Percentiles rank a stretch among this genome's conserved stretches.
Evolutionary conservation across 2,113 vertebrate species (phyloP).

Genomic region (Microcebus lehilahytsara): DNA sequence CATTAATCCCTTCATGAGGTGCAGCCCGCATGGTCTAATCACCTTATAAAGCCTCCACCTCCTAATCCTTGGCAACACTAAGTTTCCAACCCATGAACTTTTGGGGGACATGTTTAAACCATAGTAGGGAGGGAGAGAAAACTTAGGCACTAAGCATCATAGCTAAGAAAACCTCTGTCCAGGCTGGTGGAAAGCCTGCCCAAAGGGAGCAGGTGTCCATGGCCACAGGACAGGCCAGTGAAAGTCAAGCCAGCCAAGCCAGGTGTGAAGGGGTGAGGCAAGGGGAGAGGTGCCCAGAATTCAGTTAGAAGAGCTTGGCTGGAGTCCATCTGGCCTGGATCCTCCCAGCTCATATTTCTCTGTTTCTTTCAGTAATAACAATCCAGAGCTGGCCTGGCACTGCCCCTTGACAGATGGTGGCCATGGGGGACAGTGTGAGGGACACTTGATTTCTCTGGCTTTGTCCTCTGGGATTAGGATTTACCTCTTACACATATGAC

Average conservation of each 20-base stretch:
- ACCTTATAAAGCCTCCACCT: background rate
- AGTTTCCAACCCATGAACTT: background rate
- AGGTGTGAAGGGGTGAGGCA: background rate
- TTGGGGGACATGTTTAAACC: background rate
- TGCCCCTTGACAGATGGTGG: background rate
- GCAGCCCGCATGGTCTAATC: background rate
- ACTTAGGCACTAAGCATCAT: background rate
- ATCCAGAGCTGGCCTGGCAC: background rate
- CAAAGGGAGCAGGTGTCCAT: background rate
- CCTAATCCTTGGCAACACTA: background rate
- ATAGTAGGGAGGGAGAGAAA: background rate
- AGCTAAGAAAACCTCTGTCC: background rate
- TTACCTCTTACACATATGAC: background rate
- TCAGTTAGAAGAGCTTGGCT: background rate
- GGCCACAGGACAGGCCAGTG: background rate
- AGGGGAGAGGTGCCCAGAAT: background rate
- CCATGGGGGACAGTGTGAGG: background rate
- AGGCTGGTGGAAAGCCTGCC: background rate
- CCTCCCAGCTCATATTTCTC: background rate
- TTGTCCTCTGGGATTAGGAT: background rate
- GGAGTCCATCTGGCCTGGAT: background rate
- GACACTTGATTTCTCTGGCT: background rate
- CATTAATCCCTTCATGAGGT: background rate
- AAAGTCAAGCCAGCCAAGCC: background rate
- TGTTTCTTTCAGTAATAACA: background rate